Percentiles rank a stretch among this genome's conserved stretches.
Evolutionary conservation across 2,113 vertebrate genomes (phyloP).

Genomic region (Eleginops maclovinus): DNA sequence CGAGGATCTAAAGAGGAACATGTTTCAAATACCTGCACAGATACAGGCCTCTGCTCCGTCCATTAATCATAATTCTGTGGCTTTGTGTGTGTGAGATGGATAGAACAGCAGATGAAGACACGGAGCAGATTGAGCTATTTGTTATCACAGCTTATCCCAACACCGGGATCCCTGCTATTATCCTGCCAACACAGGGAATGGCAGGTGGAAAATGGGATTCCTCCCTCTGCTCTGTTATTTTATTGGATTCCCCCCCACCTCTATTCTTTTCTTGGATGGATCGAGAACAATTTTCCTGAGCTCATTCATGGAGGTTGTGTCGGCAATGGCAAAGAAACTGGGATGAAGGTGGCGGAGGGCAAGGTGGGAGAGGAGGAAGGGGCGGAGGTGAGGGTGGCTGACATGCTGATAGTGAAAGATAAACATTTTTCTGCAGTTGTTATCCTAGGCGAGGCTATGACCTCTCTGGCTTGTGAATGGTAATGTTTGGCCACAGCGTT

Average conservation of each 20-base stretch:
- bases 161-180: slow-evolving; percentile 68
- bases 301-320: slow-evolving; percentile 52
- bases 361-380: slow-evolving; percentile 39
- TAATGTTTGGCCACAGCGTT: slow-evolving; percentile 61
- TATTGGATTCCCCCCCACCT: slow-evolving; percentile 34
- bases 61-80: slow-evolving; percentile 67
- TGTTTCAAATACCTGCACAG: slow-evolving; percentile 38
- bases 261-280: slow-evolving; percentile 30
- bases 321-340: slow-evolving; percentile 23
- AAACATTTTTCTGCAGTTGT: slow-evolving; percentile 69
- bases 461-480: slow-evolving; percentile 67
- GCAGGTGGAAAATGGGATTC: slow-evolving; percentile 78
- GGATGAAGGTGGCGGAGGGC: slow-evolving; percentile 39
- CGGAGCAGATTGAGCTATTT: slow-evolving; percentile 78
- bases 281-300: slow-evolving; percentile 39
- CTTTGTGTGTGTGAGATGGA: slow-evolving; percentile 49
- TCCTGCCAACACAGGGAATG: slow-evolving; percentile 67
- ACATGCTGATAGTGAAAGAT: slow-evolving; percentile 72
- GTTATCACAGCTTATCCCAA: slow-evolving; percentile 77
- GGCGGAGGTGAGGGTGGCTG: slow-evolving; percentile 48
- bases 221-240: slow-evolving; percentile 56
- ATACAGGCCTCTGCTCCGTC: slow-evolving; percentile 14
- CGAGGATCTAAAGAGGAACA: slow-evolving; percentile 11
- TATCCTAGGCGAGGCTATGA: slow-evolving; percentile 63
- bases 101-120: slow-evolving; percentile 69